Evolutionary conservation across 2,888 invertebrate species (phyloP).

Genomic region (Zygaena filipendulae): DNA sequence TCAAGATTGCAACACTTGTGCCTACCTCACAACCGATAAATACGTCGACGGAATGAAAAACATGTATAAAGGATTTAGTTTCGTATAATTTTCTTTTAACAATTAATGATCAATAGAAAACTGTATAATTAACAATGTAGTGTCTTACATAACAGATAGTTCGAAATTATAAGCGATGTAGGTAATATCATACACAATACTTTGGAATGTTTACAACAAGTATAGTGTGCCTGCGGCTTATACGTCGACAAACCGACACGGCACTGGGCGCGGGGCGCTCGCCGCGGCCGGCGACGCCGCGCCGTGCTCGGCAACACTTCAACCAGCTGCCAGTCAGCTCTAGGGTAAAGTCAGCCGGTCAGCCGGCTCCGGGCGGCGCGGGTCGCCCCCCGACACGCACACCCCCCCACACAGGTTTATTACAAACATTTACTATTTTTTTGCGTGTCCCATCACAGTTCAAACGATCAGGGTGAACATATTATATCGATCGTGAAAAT

Average conservation of each 20-base stretch:
- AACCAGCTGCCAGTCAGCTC: constrained; percentile 19
- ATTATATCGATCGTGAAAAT: too few species aligned
- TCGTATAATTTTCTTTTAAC: constrained; percentile 70
- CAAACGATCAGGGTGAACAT: constrained; percentile 23
- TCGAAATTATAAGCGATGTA: constrained; percentile 66
- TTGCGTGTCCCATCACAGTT: constrained; percentile 37
- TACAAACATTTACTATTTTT: constrained; percentile 57
- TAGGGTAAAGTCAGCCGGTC: too few species aligned
- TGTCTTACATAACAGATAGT: constrained; percentile 67
- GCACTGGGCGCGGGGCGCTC: too few species aligned
- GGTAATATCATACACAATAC: constrained; percentile 67
- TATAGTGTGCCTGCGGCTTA: too few species aligned
- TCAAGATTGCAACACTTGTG: too few species aligned
- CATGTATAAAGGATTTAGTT: constrained; percentile 59
- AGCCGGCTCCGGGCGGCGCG: too few species aligned
- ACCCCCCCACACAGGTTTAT: too few species aligned
- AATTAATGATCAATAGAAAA: constrained; percentile 70
- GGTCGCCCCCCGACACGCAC: too few species aligned
- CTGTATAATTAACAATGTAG: constrained; percentile 69
- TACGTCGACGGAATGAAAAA: constrained; percentile 48
- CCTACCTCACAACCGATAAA: too few species aligned
- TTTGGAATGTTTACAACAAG: constrained; percentile 68
- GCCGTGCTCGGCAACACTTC: too few species aligned
- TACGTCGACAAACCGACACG: not conserved
- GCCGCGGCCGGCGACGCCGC: too few species aligned